These are phyloP conservation scores for Chelmon rostratus DNA, from an alignment of 2,797 vertebrate genomes.

Conservation along the genomic window DNA sequence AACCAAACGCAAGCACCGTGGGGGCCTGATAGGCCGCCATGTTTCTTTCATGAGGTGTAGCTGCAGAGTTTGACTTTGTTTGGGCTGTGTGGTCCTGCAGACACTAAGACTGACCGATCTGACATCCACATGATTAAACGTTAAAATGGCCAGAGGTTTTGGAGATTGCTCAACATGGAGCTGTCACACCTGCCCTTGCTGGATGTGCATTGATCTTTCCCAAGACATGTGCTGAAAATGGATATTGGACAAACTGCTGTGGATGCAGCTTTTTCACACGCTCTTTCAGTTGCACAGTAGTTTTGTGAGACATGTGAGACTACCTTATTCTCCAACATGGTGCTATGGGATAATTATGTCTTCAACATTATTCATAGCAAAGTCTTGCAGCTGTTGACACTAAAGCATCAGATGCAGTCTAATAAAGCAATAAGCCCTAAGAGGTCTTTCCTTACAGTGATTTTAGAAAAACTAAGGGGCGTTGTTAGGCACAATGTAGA, in stretches of 20 bases:
- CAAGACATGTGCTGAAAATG: slow-evolving; percentile 23
- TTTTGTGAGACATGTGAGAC: too few species aligned
- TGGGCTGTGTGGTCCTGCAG: slow-evolving; percentile 39
- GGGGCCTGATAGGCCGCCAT: slow-evolving; percentile 46
- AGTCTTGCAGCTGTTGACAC: background rate
- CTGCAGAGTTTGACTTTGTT: slow-evolving; percentile 60
- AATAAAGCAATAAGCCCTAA: too few species aligned
- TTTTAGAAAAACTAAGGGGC: too few species aligned
- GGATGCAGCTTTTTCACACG: background rate
- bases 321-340: too few species aligned
- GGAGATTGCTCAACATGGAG: slow-evolving; percentile 42
- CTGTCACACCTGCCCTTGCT: background rate
- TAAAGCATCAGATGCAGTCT: background rate
- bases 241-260: slow-evolving; percentile 1
- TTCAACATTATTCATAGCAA: background rate
- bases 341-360: background rate
- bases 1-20: background rate
- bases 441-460: too few species aligned
- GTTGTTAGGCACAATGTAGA: too few species aligned
- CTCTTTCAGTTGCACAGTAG: background rate
- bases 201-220: slow-evolving; percentile 37
- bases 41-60: slow-evolving; percentile 61
- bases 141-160: slow-evolving; percentile 57
- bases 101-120: slow-evolving; percentile 32
- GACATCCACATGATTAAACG: slow-evolving; percentile 58